phyloP scores from a whole-genome alignment of 2,888 invertebrate species.

The Unio delphinus region DNA sequence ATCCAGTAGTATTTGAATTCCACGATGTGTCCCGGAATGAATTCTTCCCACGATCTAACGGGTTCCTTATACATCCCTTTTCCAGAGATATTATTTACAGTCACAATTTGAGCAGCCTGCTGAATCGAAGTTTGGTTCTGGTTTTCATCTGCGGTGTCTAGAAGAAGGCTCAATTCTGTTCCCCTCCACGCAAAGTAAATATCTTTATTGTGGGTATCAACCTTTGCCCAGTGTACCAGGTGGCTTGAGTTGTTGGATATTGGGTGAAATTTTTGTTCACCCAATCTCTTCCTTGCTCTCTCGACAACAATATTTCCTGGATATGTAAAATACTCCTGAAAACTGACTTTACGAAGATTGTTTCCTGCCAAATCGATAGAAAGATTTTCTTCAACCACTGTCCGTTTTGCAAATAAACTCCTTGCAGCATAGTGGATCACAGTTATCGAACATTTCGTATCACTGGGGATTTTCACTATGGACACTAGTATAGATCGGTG shows the following conservation, averaged over 20 bases:
- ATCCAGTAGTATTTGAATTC: conserved; percentile 5
- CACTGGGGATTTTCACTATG: conserved; percentile 3
- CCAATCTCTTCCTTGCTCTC: conserved; percentile 14
- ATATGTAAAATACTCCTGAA: conserved; percentile 10
- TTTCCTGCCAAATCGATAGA: conserved; percentile 3
- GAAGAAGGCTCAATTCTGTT: too few relatives aligned
- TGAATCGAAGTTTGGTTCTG: background rate
- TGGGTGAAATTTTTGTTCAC: conserved; percentile 10
- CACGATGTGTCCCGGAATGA: conserved; percentile 11
- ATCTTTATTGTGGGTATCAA: background rate
- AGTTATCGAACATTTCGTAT: background rate
- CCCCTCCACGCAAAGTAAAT: too few relatives aligned
- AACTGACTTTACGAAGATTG: conserved; percentile 8
- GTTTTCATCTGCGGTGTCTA: too few relatives aligned
- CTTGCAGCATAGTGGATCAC: conserved; percentile 16
- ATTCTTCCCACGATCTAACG: conserved; percentile 11
- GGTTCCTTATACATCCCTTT: background rate
- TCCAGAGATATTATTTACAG: too few relatives aligned
- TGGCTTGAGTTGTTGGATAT: conserved; percentile 15
- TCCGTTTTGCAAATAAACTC: conserved; percentile 7
- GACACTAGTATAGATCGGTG: conserved; percentile 14
- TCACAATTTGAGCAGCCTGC: background rate
- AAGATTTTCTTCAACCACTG: conserved; percentile 9
- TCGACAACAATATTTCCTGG: conserved; percentile 5
- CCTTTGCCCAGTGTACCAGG: conserved; percentile 25